Percentiles rank a stretch among this genome's conserved stretches.
phyloP scores from a whole-genome alignment of 2,888 invertebrate species.

The Orgyia antiqua region DNA sequence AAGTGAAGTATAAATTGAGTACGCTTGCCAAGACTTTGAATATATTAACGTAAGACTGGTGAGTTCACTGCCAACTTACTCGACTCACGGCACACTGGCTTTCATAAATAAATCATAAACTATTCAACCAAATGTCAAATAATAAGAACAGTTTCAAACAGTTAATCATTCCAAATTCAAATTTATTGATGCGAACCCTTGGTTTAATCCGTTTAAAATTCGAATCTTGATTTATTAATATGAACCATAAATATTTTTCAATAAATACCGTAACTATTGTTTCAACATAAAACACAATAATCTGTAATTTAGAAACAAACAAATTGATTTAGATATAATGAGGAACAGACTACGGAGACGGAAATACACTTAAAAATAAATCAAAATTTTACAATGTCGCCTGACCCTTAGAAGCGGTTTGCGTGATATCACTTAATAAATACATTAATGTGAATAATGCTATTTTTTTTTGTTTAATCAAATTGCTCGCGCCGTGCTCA shows the following conservation, averaged over 20 bases:
- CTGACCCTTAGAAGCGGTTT: constrained; percentile 18
- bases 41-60: constrained; percentile 4
- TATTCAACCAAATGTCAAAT: constrained; percentile 1
- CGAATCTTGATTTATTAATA: too few relatives aligned
- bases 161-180: not conserved
- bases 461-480: constrained; percentile 41
- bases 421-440: constrained; percentile 56
- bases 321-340: too few relatives aligned
- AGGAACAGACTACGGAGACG: too few relatives aligned
- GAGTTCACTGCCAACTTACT: constrained; percentile 1
- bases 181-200: too few relatives aligned
- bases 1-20: constrained; percentile 1
- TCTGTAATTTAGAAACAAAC: too few relatives aligned
- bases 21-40: constrained; percentile 6
- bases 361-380: too few relatives aligned
- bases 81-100: not conserved
- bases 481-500: constrained; percentile 33
- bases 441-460: constrained; percentile 44
- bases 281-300: too few relatives aligned
- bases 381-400: not conserved
- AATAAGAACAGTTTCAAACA: not conserved
- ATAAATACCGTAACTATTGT: too few relatives aligned
- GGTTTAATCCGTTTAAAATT: not conserved
- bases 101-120: constrained; percentile 5
- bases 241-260: too few relatives aligned